phyloP scores from a whole-genome alignment of 1,140 invertebrate species.

The Nephila pilipes region DNA sequence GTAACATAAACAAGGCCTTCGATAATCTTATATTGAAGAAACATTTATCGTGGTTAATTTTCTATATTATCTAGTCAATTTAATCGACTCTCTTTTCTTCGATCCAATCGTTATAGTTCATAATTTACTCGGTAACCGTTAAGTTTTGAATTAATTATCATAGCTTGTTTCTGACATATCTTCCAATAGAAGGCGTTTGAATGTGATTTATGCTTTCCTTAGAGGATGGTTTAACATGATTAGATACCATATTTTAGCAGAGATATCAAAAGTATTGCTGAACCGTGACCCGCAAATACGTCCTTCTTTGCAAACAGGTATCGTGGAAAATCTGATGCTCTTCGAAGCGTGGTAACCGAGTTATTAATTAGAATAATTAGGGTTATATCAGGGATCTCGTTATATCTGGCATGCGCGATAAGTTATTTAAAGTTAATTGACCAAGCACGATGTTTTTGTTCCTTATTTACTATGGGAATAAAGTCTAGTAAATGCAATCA shows the following conservation, averaged over 20 bases:
- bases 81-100: constrained; percentile 29
- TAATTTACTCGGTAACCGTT: constrained; percentile 20
- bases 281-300: neutral
- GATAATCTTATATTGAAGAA: neutral
- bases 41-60: constrained; percentile 13
- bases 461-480: too few species aligned
- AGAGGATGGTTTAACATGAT: constrained; percentile 23
- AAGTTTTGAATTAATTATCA: constrained; percentile 41
- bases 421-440: too few species aligned
- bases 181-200: constrained; percentile 21
- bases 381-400: too few species aligned
- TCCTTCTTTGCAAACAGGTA: neutral
- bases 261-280: neutral
- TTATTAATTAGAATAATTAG: too few species aligned
- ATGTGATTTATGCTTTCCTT: constrained; percentile 11
- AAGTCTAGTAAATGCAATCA: too few species aligned
- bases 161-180: constrained; percentile 14
- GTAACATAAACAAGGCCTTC: neutral
- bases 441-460: too few species aligned
- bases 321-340: neutral
- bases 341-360: too few species aligned
- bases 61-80: constrained; percentile 18
- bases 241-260: constrained; percentile 30
- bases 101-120: constrained; percentile 24
- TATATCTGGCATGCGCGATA: too few species aligned